phyloP scores from a whole-genome alignment of 2,113 vertebrate species.

The Illadopsis cleaveri region DNA sequence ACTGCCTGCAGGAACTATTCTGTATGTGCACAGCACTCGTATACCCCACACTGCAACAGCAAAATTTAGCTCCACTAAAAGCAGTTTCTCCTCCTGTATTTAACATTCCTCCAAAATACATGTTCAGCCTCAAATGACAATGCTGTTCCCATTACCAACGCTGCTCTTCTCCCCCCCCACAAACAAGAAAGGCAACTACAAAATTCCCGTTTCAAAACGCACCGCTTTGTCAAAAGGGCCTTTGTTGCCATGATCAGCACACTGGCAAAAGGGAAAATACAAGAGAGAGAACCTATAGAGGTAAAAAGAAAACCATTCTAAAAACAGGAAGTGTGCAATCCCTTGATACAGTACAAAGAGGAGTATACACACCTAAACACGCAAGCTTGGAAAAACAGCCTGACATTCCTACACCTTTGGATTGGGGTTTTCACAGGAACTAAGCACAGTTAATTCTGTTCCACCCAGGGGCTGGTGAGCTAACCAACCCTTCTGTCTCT shows the following conservation, averaged over 20 bases:
- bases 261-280: not conserved
- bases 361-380: not conserved
- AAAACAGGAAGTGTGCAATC: not conserved
- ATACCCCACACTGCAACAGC: not conserved
- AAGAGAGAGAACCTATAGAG: not conserved
- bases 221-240: not conserved
- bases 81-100: not conserved
- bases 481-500: not conserved
- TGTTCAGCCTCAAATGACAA: not conserved
- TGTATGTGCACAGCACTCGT: rapidly evolving
- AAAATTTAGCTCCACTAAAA: not conserved
- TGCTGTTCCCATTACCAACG: rapidly evolving
- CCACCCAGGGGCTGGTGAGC: not conserved
- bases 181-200: not conserved
- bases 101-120: not conserved
- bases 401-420: not conserved
- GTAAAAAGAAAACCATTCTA: not conserved
- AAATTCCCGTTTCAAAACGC: not conserved
- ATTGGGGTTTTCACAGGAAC: not conserved
- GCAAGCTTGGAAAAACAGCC: not conserved
- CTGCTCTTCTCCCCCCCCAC: not conserved
- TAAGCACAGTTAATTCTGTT: not conserved
- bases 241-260: not conserved
- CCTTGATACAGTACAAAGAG: not conserved
- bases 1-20: not conserved